Base-by-base conservation (phyloP, 2,113 vertebrate species). In the Oriolus oriolus region DNA sequence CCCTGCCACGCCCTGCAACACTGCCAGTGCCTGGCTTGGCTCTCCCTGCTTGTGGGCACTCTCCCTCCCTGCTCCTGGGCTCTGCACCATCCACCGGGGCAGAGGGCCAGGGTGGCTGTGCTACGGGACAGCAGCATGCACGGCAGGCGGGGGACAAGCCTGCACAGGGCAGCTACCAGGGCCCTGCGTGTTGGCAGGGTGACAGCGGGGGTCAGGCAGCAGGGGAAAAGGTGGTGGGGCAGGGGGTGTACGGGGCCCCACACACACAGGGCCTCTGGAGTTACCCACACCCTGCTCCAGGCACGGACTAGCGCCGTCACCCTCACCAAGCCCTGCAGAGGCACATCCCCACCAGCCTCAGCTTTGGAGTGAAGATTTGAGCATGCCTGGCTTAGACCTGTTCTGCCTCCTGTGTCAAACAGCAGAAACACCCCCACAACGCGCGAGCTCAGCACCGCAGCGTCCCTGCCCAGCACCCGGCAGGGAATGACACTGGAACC, bases 131-230 rank as follows among this genome's bases (percentile, higher is more conserved):
- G 44, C 21, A 37, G 24, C 0, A 2, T 0, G 28, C 61, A 31
- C 0, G 11, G 74, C 49, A 75, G 27, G 49, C 53, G 64, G 57
- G 61, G 27, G 53, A 80, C n/a, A 41, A 53, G 11, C 13, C 30
- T 4, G n/a, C 31, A 22, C 5, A 39, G 19, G 30, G 33, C 60
- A 59, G 56, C n/a, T 74, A 30, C 57, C 1, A 2, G 26, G 8
- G 9, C 31, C 26, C 16, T 1, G 1, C 0, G 0, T 3, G 13
- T 0, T 50, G 23, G 15, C n/a, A 79, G 66, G 2, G 26, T 28
- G 39, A 71, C 26, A 28, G 24, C 4, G 18, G 4, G 7, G 13
- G 16, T 16, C 47, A 59, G 52, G 24, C 13, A 65, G 17, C 19
- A 41, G 54, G 8, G 13, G 4, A 64, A 39, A 30, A 71, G 28